Conservation (phyloP, 2,113 vertebrate genomes). For the Ovis canadensis region DNA sequence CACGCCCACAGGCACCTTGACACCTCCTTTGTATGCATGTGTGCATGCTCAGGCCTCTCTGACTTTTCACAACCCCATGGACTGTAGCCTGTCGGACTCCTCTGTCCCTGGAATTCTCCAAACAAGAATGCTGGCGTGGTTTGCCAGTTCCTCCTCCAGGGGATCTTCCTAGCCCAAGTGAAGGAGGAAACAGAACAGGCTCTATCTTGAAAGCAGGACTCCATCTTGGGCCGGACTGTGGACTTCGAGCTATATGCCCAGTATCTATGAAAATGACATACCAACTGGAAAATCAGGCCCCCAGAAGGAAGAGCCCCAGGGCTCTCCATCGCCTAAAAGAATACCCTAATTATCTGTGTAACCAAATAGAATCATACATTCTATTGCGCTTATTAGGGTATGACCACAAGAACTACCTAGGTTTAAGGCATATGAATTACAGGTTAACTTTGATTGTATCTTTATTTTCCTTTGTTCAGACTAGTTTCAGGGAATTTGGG, state of each 20-base stretch:
- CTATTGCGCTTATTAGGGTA: neutral
- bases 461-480: neutral
- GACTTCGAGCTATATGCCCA: neutral
- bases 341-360: neutral
- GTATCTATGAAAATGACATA: neutral
- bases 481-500: neutral
- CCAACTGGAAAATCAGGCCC: neutral
- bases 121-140: neutral
- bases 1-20: neutral
- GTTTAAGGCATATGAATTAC: neutral
- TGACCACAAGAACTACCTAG: neutral
- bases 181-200: neutral
- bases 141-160: neutral
- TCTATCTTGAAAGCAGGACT: neutral
- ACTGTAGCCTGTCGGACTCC: rapidly evolving
- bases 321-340: neutral
- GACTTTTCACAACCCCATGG: neutral
- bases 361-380: neutral
- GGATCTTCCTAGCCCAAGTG: neutral
- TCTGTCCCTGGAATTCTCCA: neutral
- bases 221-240: neutral
- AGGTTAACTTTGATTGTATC: neutral
- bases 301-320: neutral
- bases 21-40: neutral
- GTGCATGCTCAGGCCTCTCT: neutral